These are phyloP conservation scores for Melieria omissa DNA, from an alignment of 2,888 invertebrate genomes.

Conservation along the genomic window DNA sequence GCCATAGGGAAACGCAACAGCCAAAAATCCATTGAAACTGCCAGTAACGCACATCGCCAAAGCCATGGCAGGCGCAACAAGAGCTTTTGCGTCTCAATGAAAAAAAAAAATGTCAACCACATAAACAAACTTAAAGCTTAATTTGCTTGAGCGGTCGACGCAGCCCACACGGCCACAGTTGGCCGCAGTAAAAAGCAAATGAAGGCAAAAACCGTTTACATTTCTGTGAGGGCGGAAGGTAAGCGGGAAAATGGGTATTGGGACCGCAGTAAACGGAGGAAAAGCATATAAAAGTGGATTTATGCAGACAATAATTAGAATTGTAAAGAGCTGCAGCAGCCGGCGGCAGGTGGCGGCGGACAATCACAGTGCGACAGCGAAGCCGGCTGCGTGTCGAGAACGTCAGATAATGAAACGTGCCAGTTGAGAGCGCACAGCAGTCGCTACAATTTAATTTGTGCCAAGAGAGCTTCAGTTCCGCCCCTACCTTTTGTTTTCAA, in stretches of 20 bases:
- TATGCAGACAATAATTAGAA: constrained; percentile 16
- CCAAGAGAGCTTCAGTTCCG: no score
- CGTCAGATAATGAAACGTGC: constrained; percentile 1
- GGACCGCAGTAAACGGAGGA: neutral
- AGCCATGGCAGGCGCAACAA: no score
- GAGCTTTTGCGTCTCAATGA: no score
- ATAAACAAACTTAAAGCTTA: constrained; percentile 3
- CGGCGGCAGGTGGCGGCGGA: no score
- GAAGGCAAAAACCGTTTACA: neutral
- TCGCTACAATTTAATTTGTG: neutral
- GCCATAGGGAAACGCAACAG: no score
- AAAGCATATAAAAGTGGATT: constrained; percentile 6
- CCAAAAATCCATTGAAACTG: no score
- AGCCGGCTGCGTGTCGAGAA: no score
- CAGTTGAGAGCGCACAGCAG: neutral
- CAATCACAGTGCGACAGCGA: no score
- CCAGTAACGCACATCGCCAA: no score
- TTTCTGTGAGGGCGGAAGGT: neutral
- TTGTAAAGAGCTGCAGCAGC: neutral
- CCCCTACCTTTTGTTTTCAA: no score
- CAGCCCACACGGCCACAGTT: neutral
- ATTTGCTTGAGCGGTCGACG: neutral
- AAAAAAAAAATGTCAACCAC: neutral
- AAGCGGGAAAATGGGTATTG: neutral
- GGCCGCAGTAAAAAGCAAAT: neutral